phyloP scores from a whole-genome alignment of 2,113 vertebrate genomes.

The Callaeas wilsoni region DNA sequence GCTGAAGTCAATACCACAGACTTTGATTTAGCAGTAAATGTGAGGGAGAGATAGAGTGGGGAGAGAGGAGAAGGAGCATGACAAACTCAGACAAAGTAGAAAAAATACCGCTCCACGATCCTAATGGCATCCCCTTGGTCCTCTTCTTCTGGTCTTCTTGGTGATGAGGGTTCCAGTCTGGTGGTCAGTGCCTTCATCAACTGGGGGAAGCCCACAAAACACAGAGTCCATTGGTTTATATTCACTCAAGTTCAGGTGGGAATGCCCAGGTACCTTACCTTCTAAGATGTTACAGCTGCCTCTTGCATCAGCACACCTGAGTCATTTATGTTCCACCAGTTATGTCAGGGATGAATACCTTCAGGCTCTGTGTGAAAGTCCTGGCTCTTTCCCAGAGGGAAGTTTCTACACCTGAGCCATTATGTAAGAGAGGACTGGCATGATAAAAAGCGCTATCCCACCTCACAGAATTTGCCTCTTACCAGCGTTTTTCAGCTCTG shows the following conservation, averaged over 20 bases:
- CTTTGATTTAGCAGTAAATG: neutral
- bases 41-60: neutral
- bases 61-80: neutral
- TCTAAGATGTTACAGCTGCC: neutral
- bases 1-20: neutral
- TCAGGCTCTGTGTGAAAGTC: neutral
- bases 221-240: neutral
- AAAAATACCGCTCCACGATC: neutral
- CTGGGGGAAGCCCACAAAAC: neutral
- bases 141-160: neutral
- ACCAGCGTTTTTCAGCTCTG: neutral
- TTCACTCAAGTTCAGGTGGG: neutral
- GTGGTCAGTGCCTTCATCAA: neutral
- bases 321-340: neutral
- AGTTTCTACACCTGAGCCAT: neutral
- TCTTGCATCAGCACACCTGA: neutral
- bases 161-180: neutral
- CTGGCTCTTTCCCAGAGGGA: neutral
- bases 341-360: neutral
- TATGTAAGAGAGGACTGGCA: neutral
- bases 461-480: neutral
- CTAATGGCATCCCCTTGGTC: neutral
- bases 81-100: neutral
- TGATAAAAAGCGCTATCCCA: neutral
- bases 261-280: neutral